phyloP scores from a whole-genome alignment of 1,140 invertebrate species.

The Harlomillsia oculata region DNA sequence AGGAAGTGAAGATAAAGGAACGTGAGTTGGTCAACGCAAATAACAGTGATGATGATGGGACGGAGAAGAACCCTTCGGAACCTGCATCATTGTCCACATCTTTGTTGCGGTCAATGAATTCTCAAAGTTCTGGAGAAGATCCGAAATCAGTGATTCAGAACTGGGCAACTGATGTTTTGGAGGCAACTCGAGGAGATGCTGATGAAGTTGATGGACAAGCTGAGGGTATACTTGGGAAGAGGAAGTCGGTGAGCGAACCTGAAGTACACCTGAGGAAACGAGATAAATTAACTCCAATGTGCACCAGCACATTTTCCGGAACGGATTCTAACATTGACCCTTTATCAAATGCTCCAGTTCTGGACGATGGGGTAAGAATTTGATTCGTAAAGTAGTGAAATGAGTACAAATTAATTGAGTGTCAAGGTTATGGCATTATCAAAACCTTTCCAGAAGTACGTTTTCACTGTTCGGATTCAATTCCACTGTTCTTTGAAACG shows the following conservation, averaged over 20 bases:
- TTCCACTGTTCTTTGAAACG: too few species aligned
- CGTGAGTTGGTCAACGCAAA: neutral
- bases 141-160: conserved; percentile 7
- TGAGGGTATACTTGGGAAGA: neutral
- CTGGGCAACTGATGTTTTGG: conserved; percentile 16
- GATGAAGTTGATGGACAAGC: conserved; percentile 1
- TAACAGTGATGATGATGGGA: neutral
- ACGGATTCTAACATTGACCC: conserved; percentile 9
- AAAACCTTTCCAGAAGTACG: too few species aligned
- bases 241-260: neutral
- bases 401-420: too few species aligned
- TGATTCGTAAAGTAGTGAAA: too few species aligned
- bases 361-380: conserved; percentile 35
- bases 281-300: neutral
- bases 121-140: conserved; percentile 17
- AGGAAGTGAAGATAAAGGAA: neutral
- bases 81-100: neutral
- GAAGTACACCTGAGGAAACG: neutral
- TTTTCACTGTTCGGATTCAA: too few species aligned
- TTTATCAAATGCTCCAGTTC: conserved; percentile 28
- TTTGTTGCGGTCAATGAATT: conserved; percentile 16
- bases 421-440: too few species aligned
- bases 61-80: neutral
- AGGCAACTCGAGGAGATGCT: conserved; percentile 3
- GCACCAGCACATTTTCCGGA: conserved; percentile 3